Conservation (phyloP, 2,888 invertebrate species). For the Nudaria mundana region DNA sequence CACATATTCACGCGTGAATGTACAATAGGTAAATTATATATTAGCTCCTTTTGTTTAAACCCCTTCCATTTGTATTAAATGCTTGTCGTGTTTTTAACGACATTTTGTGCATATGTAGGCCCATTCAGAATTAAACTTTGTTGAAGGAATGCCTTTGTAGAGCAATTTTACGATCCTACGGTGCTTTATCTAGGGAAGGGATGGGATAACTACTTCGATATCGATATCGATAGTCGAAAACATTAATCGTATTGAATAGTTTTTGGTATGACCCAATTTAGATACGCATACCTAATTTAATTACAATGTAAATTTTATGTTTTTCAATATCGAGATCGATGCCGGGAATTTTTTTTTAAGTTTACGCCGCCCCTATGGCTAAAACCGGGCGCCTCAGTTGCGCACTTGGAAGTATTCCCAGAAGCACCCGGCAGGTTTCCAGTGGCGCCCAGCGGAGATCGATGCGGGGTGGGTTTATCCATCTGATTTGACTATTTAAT, state of each 20-base stretch:
- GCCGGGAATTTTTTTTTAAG: too few relatives aligned
- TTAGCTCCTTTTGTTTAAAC: conserved; percentile 17
- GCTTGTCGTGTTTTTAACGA: conserved; percentile 21
- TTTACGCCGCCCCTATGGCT: too few relatives aligned
- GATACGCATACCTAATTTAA: too few relatives aligned
- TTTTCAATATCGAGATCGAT: too few relatives aligned
- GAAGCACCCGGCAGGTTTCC: too few relatives aligned
- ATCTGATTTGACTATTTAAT: too few relatives aligned
- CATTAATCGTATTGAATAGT: not conserved
- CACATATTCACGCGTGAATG: not conserved
- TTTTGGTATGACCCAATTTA: too few relatives aligned
- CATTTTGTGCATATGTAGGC: conserved; percentile 45
- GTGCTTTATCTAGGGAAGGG: conserved; percentile 45
- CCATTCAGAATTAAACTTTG: conserved; percentile 48
- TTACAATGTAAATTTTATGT: too few relatives aligned
- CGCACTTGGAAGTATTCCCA: too few relatives aligned
- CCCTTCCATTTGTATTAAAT: conserved; percentile 24
- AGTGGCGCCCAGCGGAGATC: too few relatives aligned
- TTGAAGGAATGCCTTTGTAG: conserved; percentile 56
- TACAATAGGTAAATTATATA: conserved; percentile 16
- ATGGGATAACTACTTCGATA: conserved; percentile 15
- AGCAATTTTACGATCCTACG: conserved; percentile 51
- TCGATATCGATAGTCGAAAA: conserved; percentile 17
- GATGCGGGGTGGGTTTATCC: too few relatives aligned
- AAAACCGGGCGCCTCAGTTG: too few relatives aligned